Evolutionary conservation across 2,888 invertebrate genomes (phyloP).

Genomic region (Callinectes sapidus): DNA sequence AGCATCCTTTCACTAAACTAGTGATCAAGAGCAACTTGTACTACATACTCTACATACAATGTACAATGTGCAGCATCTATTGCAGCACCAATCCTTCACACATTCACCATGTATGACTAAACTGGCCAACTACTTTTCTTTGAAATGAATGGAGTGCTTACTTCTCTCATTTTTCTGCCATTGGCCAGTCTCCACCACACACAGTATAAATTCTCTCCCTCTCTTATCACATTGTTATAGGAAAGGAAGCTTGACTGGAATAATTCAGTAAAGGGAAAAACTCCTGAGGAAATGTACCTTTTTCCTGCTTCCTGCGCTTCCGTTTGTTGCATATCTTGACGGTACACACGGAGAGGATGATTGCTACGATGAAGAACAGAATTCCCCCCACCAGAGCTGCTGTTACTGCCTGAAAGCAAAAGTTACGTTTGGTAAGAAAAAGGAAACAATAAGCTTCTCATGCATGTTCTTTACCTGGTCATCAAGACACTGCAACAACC

Average conservation of each 20-base stretch:
- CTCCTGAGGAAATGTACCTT: slow-evolving; percentile 82
- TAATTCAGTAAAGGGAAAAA: background rate
- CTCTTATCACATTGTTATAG: background rate
- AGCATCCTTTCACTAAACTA: background rate
- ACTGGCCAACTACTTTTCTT: background rate
- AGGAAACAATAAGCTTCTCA: background rate
- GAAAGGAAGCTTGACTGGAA: background rate
- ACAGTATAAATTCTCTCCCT: too few relatives aligned
- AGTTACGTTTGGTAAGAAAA: background rate
- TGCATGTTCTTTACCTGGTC: background rate
- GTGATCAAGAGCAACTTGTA: background rate
- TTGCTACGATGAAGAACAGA: slow-evolving; percentile 97
- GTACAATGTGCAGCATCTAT: background rate
- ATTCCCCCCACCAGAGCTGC: slow-evolving; percentile 98
- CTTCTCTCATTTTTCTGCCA: too few relatives aligned
- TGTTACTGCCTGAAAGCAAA: slow-evolving; percentile 83
- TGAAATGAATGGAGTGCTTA: too few relatives aligned
- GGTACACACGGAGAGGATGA: slow-evolving; percentile 96
- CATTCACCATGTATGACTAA: too few relatives aligned
- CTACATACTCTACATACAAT: background rate
- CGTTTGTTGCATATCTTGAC: slow-evolving; percentile 98
- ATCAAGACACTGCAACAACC: background rate
- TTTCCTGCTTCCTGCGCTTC: slow-evolving; percentile 97
- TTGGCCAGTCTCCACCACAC: too few relatives aligned
- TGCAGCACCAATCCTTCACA: background rate